Evolutionary conservation across 2,888 invertebrate genomes (phyloP).

Genomic region (Lasioglossum oenotherae): DNA sequence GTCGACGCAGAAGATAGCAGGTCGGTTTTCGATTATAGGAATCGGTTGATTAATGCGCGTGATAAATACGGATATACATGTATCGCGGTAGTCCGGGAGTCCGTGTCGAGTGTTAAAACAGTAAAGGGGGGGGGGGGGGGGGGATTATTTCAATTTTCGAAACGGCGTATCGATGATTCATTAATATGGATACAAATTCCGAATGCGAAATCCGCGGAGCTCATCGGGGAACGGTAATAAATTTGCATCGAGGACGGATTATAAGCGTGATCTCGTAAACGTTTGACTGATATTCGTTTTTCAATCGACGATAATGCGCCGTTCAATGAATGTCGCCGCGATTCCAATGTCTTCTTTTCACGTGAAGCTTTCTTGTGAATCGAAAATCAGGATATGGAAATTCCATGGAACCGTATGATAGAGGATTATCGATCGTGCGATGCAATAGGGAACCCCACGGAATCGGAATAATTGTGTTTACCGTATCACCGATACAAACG

Average conservation of each 20-base stretch:
- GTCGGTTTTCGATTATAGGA: constrained; percentile 6
- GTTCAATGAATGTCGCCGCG: background rate
- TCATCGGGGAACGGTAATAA: constrained; percentile 22
- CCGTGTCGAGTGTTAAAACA: constrained; percentile 7
- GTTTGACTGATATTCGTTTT: constrained; percentile 27
- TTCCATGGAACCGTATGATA: background rate
- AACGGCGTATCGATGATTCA: constrained; percentile 21
- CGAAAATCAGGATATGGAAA: background rate
- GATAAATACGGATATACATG: constrained; percentile 1
- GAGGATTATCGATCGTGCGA: background rate
- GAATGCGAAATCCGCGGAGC: constrained; percentile 10
- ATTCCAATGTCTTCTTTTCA: background rate
- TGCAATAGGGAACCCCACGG: background rate
- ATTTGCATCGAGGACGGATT: constrained; percentile 27
- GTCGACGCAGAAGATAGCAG: background rate
- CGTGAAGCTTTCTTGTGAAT: background rate
- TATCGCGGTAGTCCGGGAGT: background rate
- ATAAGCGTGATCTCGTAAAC: constrained; percentile 16
- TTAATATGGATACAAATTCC: constrained; percentile 48
- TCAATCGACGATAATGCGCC: background rate
- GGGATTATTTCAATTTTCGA: constrained; percentile 30
- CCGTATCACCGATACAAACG: background rate
- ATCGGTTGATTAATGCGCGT: constrained; percentile 9
- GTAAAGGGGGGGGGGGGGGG: background rate
- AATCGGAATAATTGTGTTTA: background rate